Percentiles rank a stretch among this genome's conserved stretches.
phyloP scores from a whole-genome alignment of 2,113 vertebrate species.

The Triplophysa rosa region DNA sequence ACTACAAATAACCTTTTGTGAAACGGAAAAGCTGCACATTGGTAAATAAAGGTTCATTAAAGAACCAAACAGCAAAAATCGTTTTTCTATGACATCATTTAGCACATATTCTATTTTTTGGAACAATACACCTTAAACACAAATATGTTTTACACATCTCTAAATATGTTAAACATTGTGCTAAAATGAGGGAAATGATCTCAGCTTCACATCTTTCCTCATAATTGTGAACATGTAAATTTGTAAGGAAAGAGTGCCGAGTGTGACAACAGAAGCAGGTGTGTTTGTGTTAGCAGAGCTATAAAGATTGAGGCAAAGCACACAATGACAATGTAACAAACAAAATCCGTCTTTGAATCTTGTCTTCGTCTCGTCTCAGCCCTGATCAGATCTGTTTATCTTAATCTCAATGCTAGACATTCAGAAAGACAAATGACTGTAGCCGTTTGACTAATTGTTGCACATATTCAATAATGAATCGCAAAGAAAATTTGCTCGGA shows the following conservation, averaged over 20 bases:
- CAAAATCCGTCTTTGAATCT: constrained; percentile 7
- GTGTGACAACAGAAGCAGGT: constrained; percentile 1
- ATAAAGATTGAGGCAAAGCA: constrained; percentile 11
- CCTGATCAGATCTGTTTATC: background rate
- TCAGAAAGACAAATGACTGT: background rate
- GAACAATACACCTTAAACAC: no score
- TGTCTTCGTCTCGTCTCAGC: background rate
- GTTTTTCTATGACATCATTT: no score
- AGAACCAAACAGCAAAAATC: no score
- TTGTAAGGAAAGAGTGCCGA: background rate
- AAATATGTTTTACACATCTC: no score
- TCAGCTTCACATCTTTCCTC: background rate
- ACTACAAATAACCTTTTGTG: no score
- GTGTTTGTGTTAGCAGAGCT: constrained; percentile 13
- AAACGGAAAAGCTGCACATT: no score
- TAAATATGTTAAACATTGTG: background rate
- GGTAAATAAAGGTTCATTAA: no score
- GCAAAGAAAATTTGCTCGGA: background rate
- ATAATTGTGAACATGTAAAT: background rate
- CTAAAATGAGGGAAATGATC: background rate
- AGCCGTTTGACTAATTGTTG: no score
- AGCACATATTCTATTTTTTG: no score
- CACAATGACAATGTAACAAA: constrained; percentile 1
- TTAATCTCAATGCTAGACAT: background rate
- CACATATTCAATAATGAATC: background rate